Conservation (phyloP, 2,797 vertebrate genomes). For the Capromys pilorides region DNA sequence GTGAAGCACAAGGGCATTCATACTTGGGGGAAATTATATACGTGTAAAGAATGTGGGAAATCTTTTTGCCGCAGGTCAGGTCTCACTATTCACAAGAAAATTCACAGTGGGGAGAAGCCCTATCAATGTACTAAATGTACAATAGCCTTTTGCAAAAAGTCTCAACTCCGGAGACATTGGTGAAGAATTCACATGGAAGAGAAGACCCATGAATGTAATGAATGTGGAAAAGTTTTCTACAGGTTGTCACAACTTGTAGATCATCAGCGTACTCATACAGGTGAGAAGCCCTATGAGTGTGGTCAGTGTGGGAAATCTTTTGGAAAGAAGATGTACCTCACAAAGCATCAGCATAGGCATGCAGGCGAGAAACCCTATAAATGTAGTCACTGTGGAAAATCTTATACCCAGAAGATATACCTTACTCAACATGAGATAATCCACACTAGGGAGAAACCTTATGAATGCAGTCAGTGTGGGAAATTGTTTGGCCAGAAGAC, state of each 20-base stretch:
- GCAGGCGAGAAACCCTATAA: too few species aligned
- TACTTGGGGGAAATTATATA: too few species aligned
- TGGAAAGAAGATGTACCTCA: too few species aligned
- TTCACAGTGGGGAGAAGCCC: conserved; percentile 58
- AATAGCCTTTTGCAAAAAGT: conserved; percentile 45
- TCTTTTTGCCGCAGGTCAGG: conserved; percentile 34
- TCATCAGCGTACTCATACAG: neutral
- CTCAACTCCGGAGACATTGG: neutral
- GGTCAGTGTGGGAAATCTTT: too few species aligned
- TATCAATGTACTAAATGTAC: conserved; percentile 61
- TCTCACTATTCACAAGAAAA: conserved; percentile 49
- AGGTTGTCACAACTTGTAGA: neutral
- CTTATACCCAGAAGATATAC: conserved; percentile 4
- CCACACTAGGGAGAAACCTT: conserved; percentile 38
- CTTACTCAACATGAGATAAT: conserved; percentile 9
- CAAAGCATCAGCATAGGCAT: too few species aligned
- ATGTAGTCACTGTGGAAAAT: too few species aligned
- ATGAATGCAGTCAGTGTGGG: conserved; percentile 14
- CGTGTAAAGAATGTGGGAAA: too few species aligned
- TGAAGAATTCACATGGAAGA: neutral
- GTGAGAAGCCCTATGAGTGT: too few species aligned
- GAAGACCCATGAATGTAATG: neutral
- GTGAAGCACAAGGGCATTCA: conserved; percentile 38
- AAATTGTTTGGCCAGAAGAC: conserved; percentile 30
- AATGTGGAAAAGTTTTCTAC: neutral